A percentile compares a stretch with the other conserved stretches of the same genome.
These are phyloP conservation scores for Propithecus coquereli DNA, from an alignment of 2,113 vertebrate species.

Conservation along the genomic window DNA sequence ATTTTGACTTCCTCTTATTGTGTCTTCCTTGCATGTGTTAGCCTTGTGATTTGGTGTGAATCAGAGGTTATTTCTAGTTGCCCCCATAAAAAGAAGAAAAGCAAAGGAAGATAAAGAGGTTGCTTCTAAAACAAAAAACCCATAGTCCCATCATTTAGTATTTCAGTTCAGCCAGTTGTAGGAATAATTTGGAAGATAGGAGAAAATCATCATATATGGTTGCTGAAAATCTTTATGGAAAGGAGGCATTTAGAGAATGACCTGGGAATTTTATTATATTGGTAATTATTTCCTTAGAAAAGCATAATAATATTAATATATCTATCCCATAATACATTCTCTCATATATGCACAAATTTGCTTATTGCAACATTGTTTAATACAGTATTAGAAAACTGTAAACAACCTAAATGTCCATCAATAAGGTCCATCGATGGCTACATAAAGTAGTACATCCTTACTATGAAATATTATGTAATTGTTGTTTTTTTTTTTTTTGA, in stretches of 20 bases:
- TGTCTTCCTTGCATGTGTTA: conserved; percentile 61
- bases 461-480: background rate
- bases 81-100: conserved; percentile 4
- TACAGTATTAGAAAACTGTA: background rate
- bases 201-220: conserved; percentile 9
- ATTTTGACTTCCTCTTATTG: conserved; percentile 71
- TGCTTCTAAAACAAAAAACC: conserved; percentile 17
- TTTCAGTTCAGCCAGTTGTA: conserved; percentile 53
- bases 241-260: background rate
- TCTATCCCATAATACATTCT: background rate
- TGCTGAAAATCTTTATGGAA: conserved; percentile 46
- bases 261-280: conserved; percentile 14
- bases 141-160: background rate
- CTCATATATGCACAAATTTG: background rate
- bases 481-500: background rate
- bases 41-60: conserved; percentile 66
- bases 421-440: background rate
- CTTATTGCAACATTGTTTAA: background rate
- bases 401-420: background rate
- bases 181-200: conserved; percentile 31
- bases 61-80: conserved; percentile 63
- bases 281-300: conserved; percentile 45
- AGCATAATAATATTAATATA: background rate
- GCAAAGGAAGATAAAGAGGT: background rate
- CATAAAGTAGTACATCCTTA: background rate